A percentile compares a stretch with the other conserved stretches of the same genome.
Evolutionary conservation across 2,888 invertebrate species (phyloP).

Genomic region (Apamea crenata): DNA sequence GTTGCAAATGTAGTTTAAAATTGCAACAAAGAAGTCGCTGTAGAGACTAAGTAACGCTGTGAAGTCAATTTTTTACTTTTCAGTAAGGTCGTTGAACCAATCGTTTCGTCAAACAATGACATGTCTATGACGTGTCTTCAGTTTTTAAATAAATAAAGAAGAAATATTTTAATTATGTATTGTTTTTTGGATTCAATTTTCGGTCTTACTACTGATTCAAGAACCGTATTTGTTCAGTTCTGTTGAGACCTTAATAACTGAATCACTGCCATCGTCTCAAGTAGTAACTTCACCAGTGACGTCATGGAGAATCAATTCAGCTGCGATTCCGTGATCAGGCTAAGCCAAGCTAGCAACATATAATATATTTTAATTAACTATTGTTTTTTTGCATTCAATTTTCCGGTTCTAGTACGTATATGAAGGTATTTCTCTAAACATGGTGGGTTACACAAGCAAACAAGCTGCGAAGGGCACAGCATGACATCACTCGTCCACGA

Average conservation of each 20-base stretch:
- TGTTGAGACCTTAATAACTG: neutral
- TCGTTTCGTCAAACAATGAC: conserved; percentile 16
- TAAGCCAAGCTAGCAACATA: conserved; percentile 74
- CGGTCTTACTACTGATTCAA: neutral
- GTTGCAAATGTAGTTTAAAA: conserved; percentile 7
- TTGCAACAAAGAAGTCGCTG: conserved; percentile 29
- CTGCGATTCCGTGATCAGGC: conserved; percentile 70
- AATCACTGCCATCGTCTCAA: conserved; percentile 28
- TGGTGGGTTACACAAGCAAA: conserved; percentile 36
- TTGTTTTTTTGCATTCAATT: neutral
- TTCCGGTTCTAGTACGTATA: neutral
- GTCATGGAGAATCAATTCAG: conserved; percentile 63
- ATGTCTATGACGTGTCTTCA: neutral
- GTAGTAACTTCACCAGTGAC: conserved; percentile 52
- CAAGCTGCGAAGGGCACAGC: conserved; percentile 53
- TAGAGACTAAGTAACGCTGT: neutral
- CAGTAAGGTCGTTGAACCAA: conserved; percentile 32
- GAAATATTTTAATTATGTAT: neutral
- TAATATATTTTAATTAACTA: neutral
- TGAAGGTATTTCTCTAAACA: conserved; percentile 8
- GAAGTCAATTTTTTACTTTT: conserved; percentile 26
- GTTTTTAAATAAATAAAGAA: conserved; percentile 15
- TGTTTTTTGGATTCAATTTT: neutral
- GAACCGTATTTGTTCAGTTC: neutral
- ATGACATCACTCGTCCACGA: conserved; percentile 61